These are phyloP conservation scores for Cheilosia grossa DNA, from an alignment of 2,888 invertebrate genomes.

Conservation along the genomic window DNA sequence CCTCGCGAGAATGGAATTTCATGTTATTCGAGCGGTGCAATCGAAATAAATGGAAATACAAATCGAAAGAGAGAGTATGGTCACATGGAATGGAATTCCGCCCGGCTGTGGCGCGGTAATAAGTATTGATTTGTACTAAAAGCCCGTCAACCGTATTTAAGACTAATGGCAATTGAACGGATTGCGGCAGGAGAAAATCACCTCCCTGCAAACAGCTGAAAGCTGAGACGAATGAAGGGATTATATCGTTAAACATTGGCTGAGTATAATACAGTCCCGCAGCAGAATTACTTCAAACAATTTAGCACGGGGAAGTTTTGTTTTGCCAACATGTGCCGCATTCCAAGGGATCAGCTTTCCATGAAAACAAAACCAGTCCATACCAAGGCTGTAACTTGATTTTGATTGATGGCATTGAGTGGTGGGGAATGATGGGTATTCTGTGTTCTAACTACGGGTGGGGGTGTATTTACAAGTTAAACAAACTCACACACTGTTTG, in stretches of 20 bases:
- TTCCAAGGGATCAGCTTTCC: conserved; percentile 59
- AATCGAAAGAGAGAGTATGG: conserved; percentile 52
- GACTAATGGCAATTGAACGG: conserved; percentile 38
- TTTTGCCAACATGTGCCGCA: conserved; percentile 37
- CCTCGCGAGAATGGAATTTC: background rate
- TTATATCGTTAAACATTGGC: conserved; percentile 56
- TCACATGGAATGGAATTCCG: conserved; percentile 34
- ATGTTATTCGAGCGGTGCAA: conserved; percentile 3
- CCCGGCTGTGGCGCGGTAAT: conserved; percentile 24
- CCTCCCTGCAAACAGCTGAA: conserved; percentile 10
- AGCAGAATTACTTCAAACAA: conserved; percentile 46
- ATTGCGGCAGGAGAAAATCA: background rate
- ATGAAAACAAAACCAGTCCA: conserved; percentile 17
- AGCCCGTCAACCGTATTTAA: conserved; percentile 51
- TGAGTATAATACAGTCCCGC: conserved; percentile 29
- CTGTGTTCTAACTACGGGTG: no score
- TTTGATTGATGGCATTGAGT: conserved; percentile 56
- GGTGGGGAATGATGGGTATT: no score
- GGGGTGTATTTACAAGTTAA: no score
- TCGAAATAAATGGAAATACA: conserved; percentile 38
- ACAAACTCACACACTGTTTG: no score
- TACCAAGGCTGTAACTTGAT: conserved; percentile 29
- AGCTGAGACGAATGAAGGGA: conserved; percentile 51
- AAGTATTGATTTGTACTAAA: conserved; percentile 59
- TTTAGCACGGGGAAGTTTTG: conserved; percentile 35